phyloP scores from a whole-genome alignment of 2,113 vertebrate genomes.

The Geococcyx californianus region DNA sequence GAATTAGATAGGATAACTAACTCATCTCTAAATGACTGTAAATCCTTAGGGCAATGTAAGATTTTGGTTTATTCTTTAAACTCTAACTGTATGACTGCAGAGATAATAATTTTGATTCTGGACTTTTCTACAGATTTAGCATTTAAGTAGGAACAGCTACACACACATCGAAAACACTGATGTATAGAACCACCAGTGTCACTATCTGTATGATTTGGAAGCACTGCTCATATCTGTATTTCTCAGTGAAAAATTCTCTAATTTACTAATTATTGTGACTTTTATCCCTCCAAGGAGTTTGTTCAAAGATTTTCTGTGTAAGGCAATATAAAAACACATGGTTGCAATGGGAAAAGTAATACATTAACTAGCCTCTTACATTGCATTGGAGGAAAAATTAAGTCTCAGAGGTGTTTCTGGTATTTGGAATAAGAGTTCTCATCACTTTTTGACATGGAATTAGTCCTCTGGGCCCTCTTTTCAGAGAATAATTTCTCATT shows the following conservation, averaged over 20 bases:
- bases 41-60: background rate
- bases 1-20: background rate
- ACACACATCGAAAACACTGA: background rate
- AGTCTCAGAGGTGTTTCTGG: slow-evolving; percentile 20
- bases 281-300: background rate
- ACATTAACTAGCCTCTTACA: background rate
- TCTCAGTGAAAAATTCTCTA: background rate
- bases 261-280: slow-evolving; percentile 2
- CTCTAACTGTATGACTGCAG: background rate
- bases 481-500: background rate
- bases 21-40: background rate
- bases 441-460: slow-evolving; percentile 18
- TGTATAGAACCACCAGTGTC: background rate
- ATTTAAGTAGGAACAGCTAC: background rate
- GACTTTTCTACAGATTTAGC: background rate
- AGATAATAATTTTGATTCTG: background rate
- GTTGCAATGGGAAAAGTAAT: background rate
- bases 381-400: background rate
- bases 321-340: background rate
- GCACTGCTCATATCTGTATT: background rate
- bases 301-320: background rate
- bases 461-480: slow-evolving; percentile 26
- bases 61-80: background rate
- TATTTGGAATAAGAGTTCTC: slow-evolving; percentile 36
- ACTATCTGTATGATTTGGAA: background rate